Percentiles rank a stretch among this genome's conserved stretches.
Evolutionary conservation across 2,888 invertebrate species (phyloP).

Genomic region (Agrilus biguttatus): DNA sequence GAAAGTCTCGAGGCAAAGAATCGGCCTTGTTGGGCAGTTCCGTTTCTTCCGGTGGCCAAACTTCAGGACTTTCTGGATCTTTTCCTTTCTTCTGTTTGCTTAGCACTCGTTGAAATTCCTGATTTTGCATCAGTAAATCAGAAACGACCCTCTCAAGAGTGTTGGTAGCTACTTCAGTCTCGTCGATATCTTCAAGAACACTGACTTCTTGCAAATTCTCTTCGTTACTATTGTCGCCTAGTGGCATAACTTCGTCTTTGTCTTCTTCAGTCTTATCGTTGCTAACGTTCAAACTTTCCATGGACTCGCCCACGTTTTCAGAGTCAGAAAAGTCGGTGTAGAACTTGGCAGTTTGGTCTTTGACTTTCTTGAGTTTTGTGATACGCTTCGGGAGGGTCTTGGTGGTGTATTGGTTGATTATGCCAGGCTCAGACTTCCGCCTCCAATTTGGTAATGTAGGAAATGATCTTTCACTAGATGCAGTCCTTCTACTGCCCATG

Average conservation of each 20-base stretch:
- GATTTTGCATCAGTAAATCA: conserved; percentile 67
- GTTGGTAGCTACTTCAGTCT: conserved; percentile 24
- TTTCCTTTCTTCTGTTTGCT: conserved; percentile 53
- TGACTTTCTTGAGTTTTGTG: conserved; percentile 53
- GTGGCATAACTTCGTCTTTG: conserved; percentile 32
- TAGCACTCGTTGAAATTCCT: conserved; percentile 65
- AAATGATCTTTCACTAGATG: conserved; percentile 35
- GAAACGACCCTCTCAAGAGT: conserved; percentile 66
- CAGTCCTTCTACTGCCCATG: conserved; percentile 20
- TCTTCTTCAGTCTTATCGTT: conserved; percentile 31
- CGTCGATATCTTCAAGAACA: conserved; percentile 23
- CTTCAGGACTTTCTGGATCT: conserved; percentile 16
- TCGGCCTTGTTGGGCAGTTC: conserved; percentile 62
- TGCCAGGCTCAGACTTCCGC: conserved; percentile 58
- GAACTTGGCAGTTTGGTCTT: conserved; percentile 47
- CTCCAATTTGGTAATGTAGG: conserved; percentile 51
- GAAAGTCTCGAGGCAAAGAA: conserved; percentile 65
- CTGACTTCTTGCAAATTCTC: conserved; percentile 19
- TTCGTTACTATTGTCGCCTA: conserved; percentile 30
- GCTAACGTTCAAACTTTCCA: conserved; percentile 37
- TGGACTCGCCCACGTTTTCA: conserved; percentile 41
- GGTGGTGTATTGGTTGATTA: conserved; percentile 39
- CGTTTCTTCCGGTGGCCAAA: conserved; percentile 50
- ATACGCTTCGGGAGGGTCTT: conserved; percentile 59
- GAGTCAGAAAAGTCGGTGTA: conserved; percentile 53